These are phyloP conservation scores for Micropterix aruncella DNA, from an alignment of 2,888 invertebrate genomes.

Conservation along the genomic window DNA sequence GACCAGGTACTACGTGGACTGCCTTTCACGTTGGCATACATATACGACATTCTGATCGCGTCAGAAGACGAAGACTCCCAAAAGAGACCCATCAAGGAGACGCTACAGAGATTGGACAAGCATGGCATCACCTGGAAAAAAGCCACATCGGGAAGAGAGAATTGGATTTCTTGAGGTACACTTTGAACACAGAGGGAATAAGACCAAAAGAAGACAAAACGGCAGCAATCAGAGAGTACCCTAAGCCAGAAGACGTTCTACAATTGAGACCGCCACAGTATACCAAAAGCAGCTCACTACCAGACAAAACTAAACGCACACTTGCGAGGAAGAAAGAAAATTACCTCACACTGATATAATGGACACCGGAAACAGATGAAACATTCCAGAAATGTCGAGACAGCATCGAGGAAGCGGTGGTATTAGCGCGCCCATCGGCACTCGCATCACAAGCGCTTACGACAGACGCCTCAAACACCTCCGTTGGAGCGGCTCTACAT, in stretches of 20 bases:
- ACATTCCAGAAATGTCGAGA: no score
- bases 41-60: slow-evolving; percentile 16
- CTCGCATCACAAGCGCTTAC: no score
- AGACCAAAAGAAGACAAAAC: background rate
- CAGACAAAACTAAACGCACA: no score
- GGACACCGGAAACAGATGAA: no score
- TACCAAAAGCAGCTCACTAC: no score
- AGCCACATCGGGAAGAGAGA: background rate
- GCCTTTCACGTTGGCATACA: slow-evolving; percentile 13
- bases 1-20: slow-evolving; percentile 10
- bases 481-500: no score
- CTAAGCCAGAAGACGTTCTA: background rate
- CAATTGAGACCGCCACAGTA: no score
- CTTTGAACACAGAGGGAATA: background rate
- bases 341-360: no score
- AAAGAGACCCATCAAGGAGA: slow-evolving; percentile 4
- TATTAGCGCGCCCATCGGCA: no score
- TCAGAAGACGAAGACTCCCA: slow-evolving; percentile 9
- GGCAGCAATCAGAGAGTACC: background rate
- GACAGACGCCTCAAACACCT: no score
- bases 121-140: slow-evolving; percentile 4
- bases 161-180: background rate
- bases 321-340: no score
- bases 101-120: slow-evolving; percentile 5
- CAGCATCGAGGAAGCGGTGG: no score